Base-by-base conservation (phyloP, 2,797 vertebrate genomes). In the Chromobotia macracanthus region DNA sequence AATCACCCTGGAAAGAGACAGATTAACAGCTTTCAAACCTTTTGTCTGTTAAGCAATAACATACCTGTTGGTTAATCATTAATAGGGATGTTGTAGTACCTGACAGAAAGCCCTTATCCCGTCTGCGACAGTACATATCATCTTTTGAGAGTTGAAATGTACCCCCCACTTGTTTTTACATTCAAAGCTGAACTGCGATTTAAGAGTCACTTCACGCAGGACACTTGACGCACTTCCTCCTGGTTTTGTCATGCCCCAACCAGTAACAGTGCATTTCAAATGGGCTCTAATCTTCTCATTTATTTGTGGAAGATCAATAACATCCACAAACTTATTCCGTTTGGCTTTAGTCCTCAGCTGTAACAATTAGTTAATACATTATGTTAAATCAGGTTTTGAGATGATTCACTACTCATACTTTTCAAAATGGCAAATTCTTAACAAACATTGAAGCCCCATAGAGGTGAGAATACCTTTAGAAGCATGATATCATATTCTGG, bases 1-100 rank as follows among this genome's bases (percentile, higher is more conserved):
- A 94, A 72, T 94, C 92, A 21, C 91, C 93, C 92, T 93, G 61
- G 3, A 19, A 12, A 56, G 13, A 70, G 23, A 81, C 19, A 81
- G 12, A 41, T 15, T 1, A 66, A 19, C 15, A 31, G 35, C 0
- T 50, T 16, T 41, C 46, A 35, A 75, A 23, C 5, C 23, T 6
- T 23, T 12, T 53, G 44, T 35, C 23, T 48, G n/a, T 44, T n/a
- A 35, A 58, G 46, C 13, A 11, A 48, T 48, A 15, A 15, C 46
- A 11, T 48, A 48, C 1, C 3, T 48, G 13, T 13, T 48, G 13
- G 13, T 48, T 18, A 16, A 18, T 61, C 10, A 66, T 9, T 16
- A 18, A 53, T 15, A 53, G 25, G 23, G 2, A 23, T 2, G 1
- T 11, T 21, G 18, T 18, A 65, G 16, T 80, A 85, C 83, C 85